Evolutionary conservation across 2,888 invertebrate genomes (phyloP), one percentile per base, ranked within the genome.

Genomic region (Leptinotarsa rubiginosa): DNA sequence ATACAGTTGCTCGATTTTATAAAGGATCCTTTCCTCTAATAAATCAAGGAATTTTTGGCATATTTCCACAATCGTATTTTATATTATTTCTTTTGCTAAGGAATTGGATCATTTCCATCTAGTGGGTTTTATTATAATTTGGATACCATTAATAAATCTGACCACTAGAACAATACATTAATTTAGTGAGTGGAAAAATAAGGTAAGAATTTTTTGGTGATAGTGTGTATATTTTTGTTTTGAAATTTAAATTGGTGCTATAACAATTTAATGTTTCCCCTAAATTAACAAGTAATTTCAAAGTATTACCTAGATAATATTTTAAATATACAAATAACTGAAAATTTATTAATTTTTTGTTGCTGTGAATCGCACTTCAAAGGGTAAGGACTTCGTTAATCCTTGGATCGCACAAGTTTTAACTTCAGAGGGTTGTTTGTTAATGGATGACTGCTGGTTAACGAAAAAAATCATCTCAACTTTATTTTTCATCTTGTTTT

Each of bases 111-210:
- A 10, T 16, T 25, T 62, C 62, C 62, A 62, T 62, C 15, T 13
- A 16, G 62, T 62, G 62, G 62, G 62, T 18, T 62, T 41, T 62
- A 31, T 31, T 62, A 62, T 62, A 62, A 62, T 31, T 62, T n/a
- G 31, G 41, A 62, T 25, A 62, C 3, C 31, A 31, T 16, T 62
- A 10, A 62, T 62, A 41, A 62, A 62, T 31, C 41, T 62, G 41
- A 16, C 16, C n/a, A 56, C 52, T 52, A 15, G n/a, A 16, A 7
- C 31, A 5, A 13, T 25, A 3, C n/a, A 1, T 7, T 2, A n/a
- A 41, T 31, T 25, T 31, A 25, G 25, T n/a, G 2, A 12, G 22
- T 0, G 56, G 22, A 22, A 56, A 12, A 56, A 56, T 56, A 56
- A 62, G 62, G 62, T 62, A n/a, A 62, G 62, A 62, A 13, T 25